Evolutionary conservation across 1,140 invertebrate species (phyloP), one percentile per base, ranked within the genome.

Genomic region (Bathynomus jamesi): DNA sequence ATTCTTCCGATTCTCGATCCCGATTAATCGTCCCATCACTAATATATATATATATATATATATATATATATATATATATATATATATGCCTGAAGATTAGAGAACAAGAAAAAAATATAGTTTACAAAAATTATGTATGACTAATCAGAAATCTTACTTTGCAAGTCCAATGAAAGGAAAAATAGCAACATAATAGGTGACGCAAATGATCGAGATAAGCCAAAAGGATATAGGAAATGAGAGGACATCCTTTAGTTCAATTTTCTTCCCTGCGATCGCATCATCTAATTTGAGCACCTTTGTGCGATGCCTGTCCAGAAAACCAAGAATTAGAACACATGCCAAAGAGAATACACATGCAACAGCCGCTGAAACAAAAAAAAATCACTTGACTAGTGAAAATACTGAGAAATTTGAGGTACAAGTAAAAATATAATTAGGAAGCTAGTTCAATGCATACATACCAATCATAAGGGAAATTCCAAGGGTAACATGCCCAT

Each of bases 121-220:
- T n/a, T n/a, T n/a, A n/a, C n/a, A n/a, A n/a, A n/a, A n/a, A n/a
- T n/a, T n/a, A n/a, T n/a, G n/a, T n/a, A n/a, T n/a, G n/a, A n/a
- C n/a, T n/a, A n/a, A n/a, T n/a, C n/a, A n/a, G n/a, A n/a, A n/a
- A n/a, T 91, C 92, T 90, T 85, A 95, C 93, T 96, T 91, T 82
- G 93, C 96, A 32, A 98, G 82, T 8, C 92, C 91, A 81, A 98
- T 93, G 79, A 99, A 98, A 24, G 96, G 95, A 81, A 98, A 98
- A 75, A 98, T 94, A 4, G 95, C 91, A 21, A 96, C 88, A 82
- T 99, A 99, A 82, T 98, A 99, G 2, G 90, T 86, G 4, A 98
- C 91, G 84, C 95, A 98, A 72, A 97, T 93, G 3, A 92, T 79
- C 53, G 89, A 87, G 24, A 98, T 86, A 27, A 98, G 83, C 95